These are phyloP conservation scores for Cryptotermes secundus DNA, from an alignment of 1,140 invertebrate genomes.

Conservation along the genomic window DNA sequence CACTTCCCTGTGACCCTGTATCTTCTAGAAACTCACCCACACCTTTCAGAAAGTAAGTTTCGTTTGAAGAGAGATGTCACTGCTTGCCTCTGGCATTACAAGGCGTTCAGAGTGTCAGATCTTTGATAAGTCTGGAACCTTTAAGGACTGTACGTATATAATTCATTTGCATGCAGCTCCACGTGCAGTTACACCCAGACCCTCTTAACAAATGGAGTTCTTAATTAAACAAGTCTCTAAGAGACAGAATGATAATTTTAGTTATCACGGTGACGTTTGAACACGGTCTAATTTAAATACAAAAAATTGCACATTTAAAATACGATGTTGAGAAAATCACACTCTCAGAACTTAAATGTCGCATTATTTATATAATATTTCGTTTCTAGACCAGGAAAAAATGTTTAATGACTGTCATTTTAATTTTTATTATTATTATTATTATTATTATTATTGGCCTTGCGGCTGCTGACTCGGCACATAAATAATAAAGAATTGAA, in stretches of 20 bases:
- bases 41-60: not conserved
- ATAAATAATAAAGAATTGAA: too few species aligned
- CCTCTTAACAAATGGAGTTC: constrained; percentile 5
- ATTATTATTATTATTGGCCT: too few species aligned
- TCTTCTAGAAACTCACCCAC: not conserved
- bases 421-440: too few species aligned
- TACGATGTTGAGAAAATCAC: not conserved
- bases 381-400: too few species aligned
- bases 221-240: constrained; percentile 18
- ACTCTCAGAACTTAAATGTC: not conserved
- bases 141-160: not conserved
- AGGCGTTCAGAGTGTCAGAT: not conserved
- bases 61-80: not conserved
- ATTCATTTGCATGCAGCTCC: not conserved
- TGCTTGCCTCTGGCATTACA: not conserved
- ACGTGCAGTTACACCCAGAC: not conserved
- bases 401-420: too few species aligned
- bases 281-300: not conserved
- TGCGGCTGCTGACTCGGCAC: too few species aligned
- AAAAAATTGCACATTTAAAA: not conserved
- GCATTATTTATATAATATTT: too few species aligned
- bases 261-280: not conserved
- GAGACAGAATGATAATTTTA: not conserved
- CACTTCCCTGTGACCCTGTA: not conserved
- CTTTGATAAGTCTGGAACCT: not conserved